phyloP scores from a whole-genome alignment of 2,113 vertebrate genomes.

The Apodemus speciosus region DNA sequence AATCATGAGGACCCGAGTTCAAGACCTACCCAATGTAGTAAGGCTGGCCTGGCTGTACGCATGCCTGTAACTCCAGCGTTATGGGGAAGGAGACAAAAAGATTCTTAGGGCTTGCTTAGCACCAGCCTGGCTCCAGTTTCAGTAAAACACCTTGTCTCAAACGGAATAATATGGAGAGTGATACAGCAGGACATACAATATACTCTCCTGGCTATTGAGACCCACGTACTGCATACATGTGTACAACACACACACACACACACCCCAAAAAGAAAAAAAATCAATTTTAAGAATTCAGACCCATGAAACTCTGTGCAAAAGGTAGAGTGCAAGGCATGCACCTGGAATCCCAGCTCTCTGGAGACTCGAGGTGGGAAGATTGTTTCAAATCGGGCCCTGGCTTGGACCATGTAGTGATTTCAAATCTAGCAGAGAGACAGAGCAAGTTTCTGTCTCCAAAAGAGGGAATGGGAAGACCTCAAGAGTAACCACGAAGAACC shows the following conservation, averaged over 20 bases:
- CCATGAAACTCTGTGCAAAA: too few relatives aligned
- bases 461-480: too few relatives aligned
- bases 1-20: background rate
- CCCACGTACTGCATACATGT: background rate
- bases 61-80: background rate
- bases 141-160: background rate
- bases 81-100: background rate
- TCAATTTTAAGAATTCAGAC: background rate
- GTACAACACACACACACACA: background rate
- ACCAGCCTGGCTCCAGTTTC: background rate
- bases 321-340: too few relatives aligned
- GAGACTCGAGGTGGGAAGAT: too few relatives aligned
- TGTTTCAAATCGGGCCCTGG: too few relatives aligned
- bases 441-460: background rate
- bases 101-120: background rate
- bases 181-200: too few relatives aligned
- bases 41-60: too few relatives aligned
- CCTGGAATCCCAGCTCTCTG: background rate
- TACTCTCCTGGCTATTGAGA: background rate
- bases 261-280: background rate
- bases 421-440: background rate
- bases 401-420: too few relatives aligned
- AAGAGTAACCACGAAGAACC: too few relatives aligned
- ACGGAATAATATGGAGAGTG: background rate
- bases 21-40: background rate